phyloP scores from a whole-genome alignment of 2,888 invertebrate species.

The Hirtodrosophila cameraria region DNA sequence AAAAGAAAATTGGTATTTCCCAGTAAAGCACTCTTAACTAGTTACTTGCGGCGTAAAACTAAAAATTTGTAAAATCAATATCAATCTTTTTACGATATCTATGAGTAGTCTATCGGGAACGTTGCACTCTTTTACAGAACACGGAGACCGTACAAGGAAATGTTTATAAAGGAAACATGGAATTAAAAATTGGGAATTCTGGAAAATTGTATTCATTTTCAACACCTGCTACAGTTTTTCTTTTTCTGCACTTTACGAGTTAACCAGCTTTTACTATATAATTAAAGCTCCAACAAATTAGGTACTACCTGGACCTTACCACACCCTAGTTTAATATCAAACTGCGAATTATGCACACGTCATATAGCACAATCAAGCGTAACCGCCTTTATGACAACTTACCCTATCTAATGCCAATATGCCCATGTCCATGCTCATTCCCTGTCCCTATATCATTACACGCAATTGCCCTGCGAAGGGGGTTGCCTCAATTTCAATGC shows the following conservation, averaged over 20 bases:
- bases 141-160: too few species aligned
- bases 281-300: slow-evolving; percentile 35
- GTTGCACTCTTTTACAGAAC: too few species aligned
- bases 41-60: too few species aligned
- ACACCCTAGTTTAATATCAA: slow-evolving; percentile 27
- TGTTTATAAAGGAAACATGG: too few species aligned
- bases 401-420: slow-evolving; percentile 38
- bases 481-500: slow-evolving; percentile 41
- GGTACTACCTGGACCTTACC: slow-evolving; percentile 9
- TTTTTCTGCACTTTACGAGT: slow-evolving; percentile 3
- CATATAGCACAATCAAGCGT: slow-evolving; percentile 78
- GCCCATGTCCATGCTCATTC: slow-evolving; percentile 2
- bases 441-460: slow-evolving; percentile 72
- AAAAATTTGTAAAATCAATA: too few species aligned
- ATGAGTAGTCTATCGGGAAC: too few species aligned
- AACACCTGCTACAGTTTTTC: slow-evolving; percentile 28
- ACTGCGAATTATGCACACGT: slow-evolving; percentile 70
- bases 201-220: background rate
- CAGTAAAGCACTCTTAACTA: too few species aligned
- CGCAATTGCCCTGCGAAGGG: slow-evolving; percentile 65
- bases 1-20: too few species aligned
- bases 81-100: too few species aligned
- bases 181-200: too few species aligned
- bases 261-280: slow-evolving; percentile 22
- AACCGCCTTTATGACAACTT: slow-evolving; percentile 62